phyloP scores from a whole-genome alignment of 2,888 invertebrate species.

The Zaprionus bogoriensis region DNA sequence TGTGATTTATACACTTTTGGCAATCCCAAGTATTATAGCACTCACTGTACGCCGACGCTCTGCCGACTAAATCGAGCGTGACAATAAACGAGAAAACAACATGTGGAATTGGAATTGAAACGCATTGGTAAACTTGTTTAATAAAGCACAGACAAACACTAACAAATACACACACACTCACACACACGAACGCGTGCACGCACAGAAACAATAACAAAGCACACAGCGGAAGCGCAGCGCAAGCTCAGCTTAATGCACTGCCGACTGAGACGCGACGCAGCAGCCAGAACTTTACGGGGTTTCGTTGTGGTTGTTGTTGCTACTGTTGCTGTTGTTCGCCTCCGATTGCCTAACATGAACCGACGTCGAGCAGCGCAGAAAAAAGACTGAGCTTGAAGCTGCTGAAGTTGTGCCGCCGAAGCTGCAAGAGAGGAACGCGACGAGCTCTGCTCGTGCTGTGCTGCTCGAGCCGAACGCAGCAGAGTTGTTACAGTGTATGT shows the following conservation, averaged over 20 bases:
- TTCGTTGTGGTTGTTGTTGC: background rate
- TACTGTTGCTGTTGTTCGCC: background rate
- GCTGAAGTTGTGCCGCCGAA: slow-evolving; percentile 51
- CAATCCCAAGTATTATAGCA: slow-evolving; percentile 21
- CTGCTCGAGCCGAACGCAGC: slow-evolving; percentile 17
- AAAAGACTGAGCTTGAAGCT: slow-evolving; percentile 55
- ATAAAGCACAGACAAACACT: slow-evolving; percentile 22
- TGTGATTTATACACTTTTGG: slow-evolving; percentile 39
- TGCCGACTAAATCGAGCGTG: slow-evolving; percentile 61
- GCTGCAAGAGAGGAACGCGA: slow-evolving; percentile 35
- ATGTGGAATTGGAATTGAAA: slow-evolving; percentile 54
- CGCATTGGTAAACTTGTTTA: slow-evolving; percentile 68
- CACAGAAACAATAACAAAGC: slow-evolving; percentile 43
- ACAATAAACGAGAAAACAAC: slow-evolving; percentile 54
- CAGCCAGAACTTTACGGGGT: slow-evolving; percentile 37
- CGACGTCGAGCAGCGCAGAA: slow-evolving; percentile 52
- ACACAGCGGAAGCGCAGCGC: slow-evolving; percentile 37
- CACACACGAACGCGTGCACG: slow-evolving; percentile 9
- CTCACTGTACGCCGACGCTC: slow-evolving; percentile 23
- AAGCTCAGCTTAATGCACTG: slow-evolving; percentile 44
- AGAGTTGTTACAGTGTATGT: slow-evolving; percentile 15
- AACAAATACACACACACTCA: slow-evolving; percentile 10
- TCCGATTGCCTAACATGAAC: slow-evolving; percentile 38
- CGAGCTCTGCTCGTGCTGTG: slow-evolving; percentile 22
- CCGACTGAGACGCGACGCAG: slow-evolving; percentile 33